Conservation (phyloP, 35 echinoderm and acorn worm genomes). For the Ptychodera flava region DNA sequence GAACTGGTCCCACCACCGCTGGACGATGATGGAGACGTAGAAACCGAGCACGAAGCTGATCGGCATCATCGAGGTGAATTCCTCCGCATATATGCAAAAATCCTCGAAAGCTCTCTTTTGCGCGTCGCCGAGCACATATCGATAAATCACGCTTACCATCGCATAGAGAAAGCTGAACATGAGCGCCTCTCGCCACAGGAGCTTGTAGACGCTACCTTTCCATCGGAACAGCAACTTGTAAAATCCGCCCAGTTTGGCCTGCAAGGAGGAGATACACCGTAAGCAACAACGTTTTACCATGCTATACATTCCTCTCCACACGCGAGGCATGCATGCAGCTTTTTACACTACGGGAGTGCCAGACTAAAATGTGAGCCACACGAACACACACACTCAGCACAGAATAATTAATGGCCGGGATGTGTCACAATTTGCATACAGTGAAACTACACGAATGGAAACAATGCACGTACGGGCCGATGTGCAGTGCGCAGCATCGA, state of each 20-base stretch:
- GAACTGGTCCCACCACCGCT: conserved; percentile 97
- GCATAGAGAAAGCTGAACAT: conserved; percentile 71
- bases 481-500: too few species aligned
- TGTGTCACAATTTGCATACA: too few species aligned
- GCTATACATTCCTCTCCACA: background rate
- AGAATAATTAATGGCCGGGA: too few species aligned
- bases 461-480: too few species aligned
- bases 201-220: conserved; percentile 97
- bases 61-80: conserved; percentile 92
- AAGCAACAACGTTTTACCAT: background rate
- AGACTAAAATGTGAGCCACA: background rate
- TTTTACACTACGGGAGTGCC: background rate
- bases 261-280: background rate
- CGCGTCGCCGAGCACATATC: conserved; percentile 23
- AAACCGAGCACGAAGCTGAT: conserved; percentile 97
- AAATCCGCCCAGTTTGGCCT: conserved; percentile 89
- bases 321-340: background rate
- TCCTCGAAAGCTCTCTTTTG: conserved; percentile 60
- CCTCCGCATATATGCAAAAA: conserved; percentile 74
- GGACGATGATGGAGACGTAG: conserved; percentile 95
- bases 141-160: conserved; percentile 79
- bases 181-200: conserved; percentile 87
- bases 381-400: background rate
- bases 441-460: too few species aligned
- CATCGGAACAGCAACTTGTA: conserved; percentile 78